Base-by-base conservation (phyloP, 2,888 invertebrate genomes). In the Opisthograptis luteolata region DNA sequence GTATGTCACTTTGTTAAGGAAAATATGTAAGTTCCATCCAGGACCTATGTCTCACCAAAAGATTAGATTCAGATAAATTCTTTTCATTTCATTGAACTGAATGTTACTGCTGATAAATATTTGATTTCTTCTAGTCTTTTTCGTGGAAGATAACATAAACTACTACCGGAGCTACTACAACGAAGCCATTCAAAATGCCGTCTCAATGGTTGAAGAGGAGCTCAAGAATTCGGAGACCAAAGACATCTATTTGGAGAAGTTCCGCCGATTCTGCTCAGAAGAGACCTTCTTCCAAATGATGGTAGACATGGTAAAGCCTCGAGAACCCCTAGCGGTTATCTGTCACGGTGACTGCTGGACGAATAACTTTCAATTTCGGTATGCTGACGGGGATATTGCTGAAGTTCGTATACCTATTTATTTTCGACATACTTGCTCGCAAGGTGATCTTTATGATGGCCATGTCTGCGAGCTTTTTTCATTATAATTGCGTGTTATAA, bases 311-410 rank as follows among this genome's bases (percentile, higher is more conserved):
- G 94, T 93, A 0, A 87, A 91, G 1, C 90, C 93, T 0, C 89
- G 90, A 60, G 94, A 94, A 27, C 93, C 94, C 0, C 70, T 95
- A 30, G 93, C 94, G 0, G 94, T 95, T 1, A 93, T 95, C 58
- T 93, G 94, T 42, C 95, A 95, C 63, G 95, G 95, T 0, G 95
- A 95, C 62, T 95, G 94, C 68, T 95, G 95, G 95, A 94, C 94
- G 0, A 95, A 95, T 66, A 95, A 95, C 73, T 92, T 95, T 64
- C 74, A 95, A 13, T 95, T 94, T 68, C 88, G 91, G 58, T 93
- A 94, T 58, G 81, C 87, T 3, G 81, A 84, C 44, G 91, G 88
- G 0, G 86, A 91, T 44, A 92, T 92, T 39, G 81, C 89, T 42
- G 93, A 93, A 78, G 92, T 92, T n/a, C n/a, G n/a, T n/a, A n/a